phyloP scores from a whole-genome alignment of 2,888 invertebrate species.

The Leptogaster cylindrica region DNA sequence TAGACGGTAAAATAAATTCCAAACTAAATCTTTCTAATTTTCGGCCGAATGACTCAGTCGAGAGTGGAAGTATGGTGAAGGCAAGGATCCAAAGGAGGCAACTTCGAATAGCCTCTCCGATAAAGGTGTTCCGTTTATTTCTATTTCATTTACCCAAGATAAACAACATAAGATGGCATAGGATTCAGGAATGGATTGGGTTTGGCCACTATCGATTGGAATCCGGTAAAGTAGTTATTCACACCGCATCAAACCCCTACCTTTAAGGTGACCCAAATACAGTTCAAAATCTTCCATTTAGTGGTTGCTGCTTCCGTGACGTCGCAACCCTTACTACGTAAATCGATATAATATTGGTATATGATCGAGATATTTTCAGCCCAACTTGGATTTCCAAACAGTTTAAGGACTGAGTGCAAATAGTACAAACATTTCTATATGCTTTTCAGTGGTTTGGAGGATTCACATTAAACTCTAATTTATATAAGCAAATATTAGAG shows the following conservation, averaged over 20 bases:
- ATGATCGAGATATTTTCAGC: too few species aligned
- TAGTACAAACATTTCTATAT: too few species aligned
- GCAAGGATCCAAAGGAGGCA: constrained; percentile 27
- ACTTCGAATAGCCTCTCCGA: constrained; percentile 4
- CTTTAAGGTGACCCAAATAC: constrained; percentile 34
- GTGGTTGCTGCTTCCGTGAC: too few species aligned
- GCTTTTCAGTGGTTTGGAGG: too few species aligned
- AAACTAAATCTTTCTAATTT: constrained; percentile 35
- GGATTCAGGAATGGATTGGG: constrained; percentile 11
- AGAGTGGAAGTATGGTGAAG: constrained; percentile 11
- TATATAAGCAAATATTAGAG: too few species aligned
- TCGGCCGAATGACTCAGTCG: constrained; percentile 8
- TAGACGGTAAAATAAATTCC: constrained; percentile 36
- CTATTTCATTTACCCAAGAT: constrained; percentile 37
- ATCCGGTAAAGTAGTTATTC: constrained; percentile 19
- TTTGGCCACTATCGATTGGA: constrained; percentile 39
- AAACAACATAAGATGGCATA: constrained; percentile 11
- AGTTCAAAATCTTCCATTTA: too few species aligned
- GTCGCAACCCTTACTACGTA: too few species aligned
- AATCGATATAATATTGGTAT: too few species aligned
- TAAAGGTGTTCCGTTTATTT: constrained; percentile 38
- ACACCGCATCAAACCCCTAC: constrained; percentile 22
- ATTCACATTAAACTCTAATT: too few species aligned
- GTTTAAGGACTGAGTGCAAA: too few species aligned
- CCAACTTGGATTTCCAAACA: too few species aligned